phyloP scores from a whole-genome alignment of 2,888 invertebrate genomes.

The Pseudeuparius sepicola region DNA sequence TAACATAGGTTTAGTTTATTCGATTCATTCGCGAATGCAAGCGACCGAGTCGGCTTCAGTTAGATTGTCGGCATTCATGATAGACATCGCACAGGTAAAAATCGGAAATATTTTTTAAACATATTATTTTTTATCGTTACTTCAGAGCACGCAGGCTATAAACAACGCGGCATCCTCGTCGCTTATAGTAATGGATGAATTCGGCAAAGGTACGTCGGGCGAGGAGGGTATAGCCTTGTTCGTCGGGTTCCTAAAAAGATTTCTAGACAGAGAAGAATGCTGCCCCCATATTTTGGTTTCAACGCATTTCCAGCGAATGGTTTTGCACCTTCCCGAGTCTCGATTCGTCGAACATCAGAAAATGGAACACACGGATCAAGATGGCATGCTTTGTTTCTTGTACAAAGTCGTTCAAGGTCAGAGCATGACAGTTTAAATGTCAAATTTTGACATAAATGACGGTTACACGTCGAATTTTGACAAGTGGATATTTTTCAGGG shows the following conservation, averaged over 20 bases:
- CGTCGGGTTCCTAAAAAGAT: conserved; percentile 56
- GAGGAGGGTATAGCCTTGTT: conserved; percentile 68
- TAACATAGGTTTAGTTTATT: conserved; percentile 58
- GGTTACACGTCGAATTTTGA: neutral
- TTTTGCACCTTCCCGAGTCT: conserved; percentile 46
- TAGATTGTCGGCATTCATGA: conserved; percentile 76
- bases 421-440: no score
- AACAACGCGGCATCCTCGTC: conserved; percentile 54
- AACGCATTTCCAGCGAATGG: conserved; percentile 66
- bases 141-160: conserved; percentile 62
- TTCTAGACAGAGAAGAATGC: conserved; percentile 43
- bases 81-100: conserved; percentile 74
- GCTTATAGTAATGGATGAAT: conserved; percentile 78
- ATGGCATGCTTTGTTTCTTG: conserved; percentile 52
- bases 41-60: conserved; percentile 67
- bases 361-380: conserved; percentile 30
- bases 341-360: conserved; percentile 34
- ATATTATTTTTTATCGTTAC: no score
- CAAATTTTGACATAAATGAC: neutral
- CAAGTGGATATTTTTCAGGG: conserved; percentile 37
- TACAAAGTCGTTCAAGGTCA: conserved; percentile 53
- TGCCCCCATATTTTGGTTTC: conserved; percentile 70
- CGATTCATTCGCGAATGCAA: conserved; percentile 67
- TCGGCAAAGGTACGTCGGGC: conserved; percentile 75
- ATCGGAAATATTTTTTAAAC: no score